A percentile compares a stretch with the other conserved stretches of the same genome.
Conservation (phyloP, 1,140 invertebrate genomes). For the Heliconius melpomene region DNA sequence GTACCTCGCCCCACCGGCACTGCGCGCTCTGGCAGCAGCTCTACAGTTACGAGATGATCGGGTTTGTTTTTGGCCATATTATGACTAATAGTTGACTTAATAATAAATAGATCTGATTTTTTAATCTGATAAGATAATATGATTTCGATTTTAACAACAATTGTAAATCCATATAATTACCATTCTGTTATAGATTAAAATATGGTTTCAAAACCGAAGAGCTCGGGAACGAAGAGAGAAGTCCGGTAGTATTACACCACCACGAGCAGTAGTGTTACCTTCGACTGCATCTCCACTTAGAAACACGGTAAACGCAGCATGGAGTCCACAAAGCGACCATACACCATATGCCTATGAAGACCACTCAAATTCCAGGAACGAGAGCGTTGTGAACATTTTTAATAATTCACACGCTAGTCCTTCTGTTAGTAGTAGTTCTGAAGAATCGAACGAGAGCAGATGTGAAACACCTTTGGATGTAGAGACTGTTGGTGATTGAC, state of each 20-base stretch:
- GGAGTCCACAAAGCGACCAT: conserved; percentile 26
- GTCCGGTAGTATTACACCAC: conserved; percentile 53
- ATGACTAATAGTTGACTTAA: too few species aligned
- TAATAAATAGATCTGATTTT: too few species aligned
- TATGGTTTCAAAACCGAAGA: conserved; percentile 89
- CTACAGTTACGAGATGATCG: conserved; percentile 68
- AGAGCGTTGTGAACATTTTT: conserved; percentile 10
- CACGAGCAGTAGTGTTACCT: conserved; percentile 56
- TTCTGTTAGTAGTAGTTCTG: not conserved
- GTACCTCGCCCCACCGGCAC: conserved; percentile 75
- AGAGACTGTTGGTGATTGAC: conserved; percentile 48
- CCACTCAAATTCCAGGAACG: not conserved
- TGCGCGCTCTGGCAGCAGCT: conserved; percentile 65
- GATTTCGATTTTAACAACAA: not conserved
- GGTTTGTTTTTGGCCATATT: conserved; percentile 44
- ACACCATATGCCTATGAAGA: conserved; percentile 1
- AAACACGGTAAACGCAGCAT: conserved; percentile 21
- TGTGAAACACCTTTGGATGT: conserved; percentile 59
- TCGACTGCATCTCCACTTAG: conserved; percentile 43
- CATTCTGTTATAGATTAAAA: conserved; percentile 84
- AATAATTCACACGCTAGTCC: conserved; percentile 11
- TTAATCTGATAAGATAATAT: too few species aligned
- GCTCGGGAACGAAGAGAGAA: conserved; percentile 85
- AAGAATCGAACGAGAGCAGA: conserved; percentile 45
- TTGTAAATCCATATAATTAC: not conserved